Evolutionary conservation across 2,113 vertebrate species (phyloP), one percentile per base, ranked within the genome.

Genomic region (Dermatemys mawii): DNA sequence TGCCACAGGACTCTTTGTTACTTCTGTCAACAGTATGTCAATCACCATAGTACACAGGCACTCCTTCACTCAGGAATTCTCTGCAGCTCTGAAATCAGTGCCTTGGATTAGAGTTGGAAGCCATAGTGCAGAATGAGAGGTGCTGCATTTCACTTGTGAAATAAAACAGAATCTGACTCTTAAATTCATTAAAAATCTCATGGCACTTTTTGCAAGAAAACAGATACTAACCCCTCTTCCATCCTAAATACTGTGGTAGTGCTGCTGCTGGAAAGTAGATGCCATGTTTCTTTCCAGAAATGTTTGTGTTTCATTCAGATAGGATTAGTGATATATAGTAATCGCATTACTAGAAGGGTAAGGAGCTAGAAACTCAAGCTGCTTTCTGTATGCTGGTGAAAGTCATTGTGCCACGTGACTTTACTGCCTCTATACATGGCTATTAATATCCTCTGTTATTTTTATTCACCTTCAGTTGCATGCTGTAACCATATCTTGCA

Each of bases 131-230:
- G 73, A 27, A 13, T 76, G 6, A 46, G 41, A 46, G 44, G 7
- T 76, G 22, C 73, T 3, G 13, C 38, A 63, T 80, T 89, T 94
- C 44, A 26, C 35, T 44, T 83, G 35, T 70, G 60, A 91, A 91
- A 84, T 48, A 1, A 4, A 82, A 78, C 78, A 88, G 14, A 75
- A 75, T 44, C 89, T 26, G 70, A 89, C 27, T 86, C 44, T 44
- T 93, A 76, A 78, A 83, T 60, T 93, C 87, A 84, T 32, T 78
- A 93, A 84, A 90, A 92, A 55, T 44, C 91, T 81, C 12, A 41
- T 4, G 44, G 53, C 19, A 44, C 38, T 86, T 44, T 81, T 3
- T 2, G 81, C 41, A 76, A 86, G 50, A 79, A 87, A 16, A 14
- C n/a, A 75, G 11, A 13, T 6, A 44, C 16, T 75, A 44, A 81